Base-by-base conservation (phyloP, 2,113 vertebrate species). In the Perca fluviatilis region DNA sequence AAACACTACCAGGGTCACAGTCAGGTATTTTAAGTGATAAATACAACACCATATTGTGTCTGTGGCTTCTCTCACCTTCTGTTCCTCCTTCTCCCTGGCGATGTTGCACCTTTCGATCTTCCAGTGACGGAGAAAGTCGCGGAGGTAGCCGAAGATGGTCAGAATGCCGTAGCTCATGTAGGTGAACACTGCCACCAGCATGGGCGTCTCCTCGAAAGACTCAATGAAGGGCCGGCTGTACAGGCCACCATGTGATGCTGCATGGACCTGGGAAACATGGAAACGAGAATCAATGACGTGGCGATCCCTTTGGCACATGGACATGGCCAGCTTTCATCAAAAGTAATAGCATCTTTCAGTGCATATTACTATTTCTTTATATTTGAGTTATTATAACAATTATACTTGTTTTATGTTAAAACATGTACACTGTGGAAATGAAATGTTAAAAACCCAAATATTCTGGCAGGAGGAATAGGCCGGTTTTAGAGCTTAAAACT, bases 101-200 rank as follows among this genome's bases (percentile, higher is more conserved):
- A 96, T 94, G 90, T 98, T 94, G 91, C 97, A 98, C 62, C 96
- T 96, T 77, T 98, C 98, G 50, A 99, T 98, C 91, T 97, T 97
- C 97, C 97, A 98, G 9, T 96, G 90, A 12, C 98, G 95, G 80
- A 99, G 92, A 88, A 98, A 98, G 93, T 99, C 97, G 30, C 98
- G 96, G 71, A 99, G 95, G 89, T 99, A 98, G 11, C 98, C 98
- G 65, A 99, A 98, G 83, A 99, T 93, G 51, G 97, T 99, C 10
- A 99, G 97, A 58, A 99, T 96, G 62, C 97, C 97, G 13, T 99
- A 99, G 6, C 98, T 95, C 92, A 99, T 96, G 1, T 99, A 99
- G 8, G 98, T 99, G 77, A 99, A 95, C 53, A 99, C 97, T 0
- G 98, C 98, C 89, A 99, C 96, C 87, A 98, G 91, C 97, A 99